phyloP scores from a whole-genome alignment of 2,888 invertebrate genomes.

The Gerris lacustris region DNA sequence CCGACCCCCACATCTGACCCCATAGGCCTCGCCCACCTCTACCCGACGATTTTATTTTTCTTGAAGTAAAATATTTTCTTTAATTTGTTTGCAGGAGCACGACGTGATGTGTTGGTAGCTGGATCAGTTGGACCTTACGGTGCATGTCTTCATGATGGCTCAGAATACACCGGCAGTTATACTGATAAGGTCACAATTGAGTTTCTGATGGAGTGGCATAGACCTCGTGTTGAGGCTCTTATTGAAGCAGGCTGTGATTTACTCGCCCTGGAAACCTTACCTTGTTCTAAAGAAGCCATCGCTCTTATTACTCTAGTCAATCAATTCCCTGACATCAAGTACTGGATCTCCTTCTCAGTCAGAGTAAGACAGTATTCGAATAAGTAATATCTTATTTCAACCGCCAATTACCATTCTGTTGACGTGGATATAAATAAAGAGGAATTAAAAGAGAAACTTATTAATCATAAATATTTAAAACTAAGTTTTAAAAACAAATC shows the following conservation, averaged over 20 bases:
- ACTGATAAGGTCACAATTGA: slow-evolving; percentile 51
- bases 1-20: too few relatives aligned
- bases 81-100: neutral
- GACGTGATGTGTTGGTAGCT: slow-evolving; percentile 48
- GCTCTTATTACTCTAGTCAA: slow-evolving; percentile 65
- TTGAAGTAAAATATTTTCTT: neutral
- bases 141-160: slow-evolving; percentile 77
- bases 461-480: too few relatives aligned
- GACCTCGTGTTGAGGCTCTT: slow-evolving; percentile 64
- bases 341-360: slow-evolving; percentile 82
- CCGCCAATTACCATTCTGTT: slow-evolving; percentile 51
- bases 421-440: slow-evolving; percentile 52
- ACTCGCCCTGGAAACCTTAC: slow-evolving; percentile 84
- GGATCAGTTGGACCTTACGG: slow-evolving; percentile 91
- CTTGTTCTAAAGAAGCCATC: slow-evolving; percentile 70
- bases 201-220: slow-evolving; percentile 71
- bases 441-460: too few relatives aligned
- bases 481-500: too few relatives aligned
- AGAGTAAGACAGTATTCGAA: slow-evolving; percentile 43
- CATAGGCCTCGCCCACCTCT: too few relatives aligned
- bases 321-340: slow-evolving; percentile 63
- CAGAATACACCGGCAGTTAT: slow-evolving; percentile 81
- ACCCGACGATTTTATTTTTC: neutral
- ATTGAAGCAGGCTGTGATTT: slow-evolving; percentile 70
- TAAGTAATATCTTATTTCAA: slow-evolving; percentile 29